Evolutionary conservation across 2,797 vertebrate genomes (phyloP).

Genomic region (Microctenopoma stevenorrisi): DNA sequence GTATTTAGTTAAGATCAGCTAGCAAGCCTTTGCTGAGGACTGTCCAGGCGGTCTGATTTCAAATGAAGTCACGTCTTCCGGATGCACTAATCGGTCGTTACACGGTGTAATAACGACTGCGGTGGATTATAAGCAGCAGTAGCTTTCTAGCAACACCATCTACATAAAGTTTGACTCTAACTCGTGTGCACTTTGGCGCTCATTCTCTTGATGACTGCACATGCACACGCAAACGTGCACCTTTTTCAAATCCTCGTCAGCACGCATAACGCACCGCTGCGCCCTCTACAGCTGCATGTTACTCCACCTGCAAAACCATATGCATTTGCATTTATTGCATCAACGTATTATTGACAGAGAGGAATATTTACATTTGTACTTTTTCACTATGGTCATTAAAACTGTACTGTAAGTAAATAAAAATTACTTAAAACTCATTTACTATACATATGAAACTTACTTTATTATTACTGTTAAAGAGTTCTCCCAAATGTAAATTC

Average conservation of each 20-base stretch:
- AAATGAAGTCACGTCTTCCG: conserved; percentile 19
- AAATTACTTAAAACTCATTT: no score
- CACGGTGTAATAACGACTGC: neutral
- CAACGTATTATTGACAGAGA: neutral
- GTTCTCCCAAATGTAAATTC: no score
- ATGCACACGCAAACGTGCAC: conserved; percentile 56
- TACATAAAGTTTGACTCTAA: conserved; percentile 21
- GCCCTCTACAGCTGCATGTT: conserved; percentile 41
- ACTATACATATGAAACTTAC: no score
- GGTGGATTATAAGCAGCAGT: rapidly evolving
- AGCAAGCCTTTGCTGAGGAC: neutral
- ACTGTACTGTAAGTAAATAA: no score
- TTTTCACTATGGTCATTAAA: neutral
- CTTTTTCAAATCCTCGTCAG: conserved; percentile 9
- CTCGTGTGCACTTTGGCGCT: conserved; percentile 59
- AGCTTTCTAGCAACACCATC: rapidly evolving
- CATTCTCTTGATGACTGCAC: conserved; percentile 39
- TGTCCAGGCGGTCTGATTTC: neutral
- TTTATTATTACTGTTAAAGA: no score
- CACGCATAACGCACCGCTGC: conserved; percentile 22
- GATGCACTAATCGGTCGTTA: conserved; percentile 4
- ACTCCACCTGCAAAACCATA: neutral
- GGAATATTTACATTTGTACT: neutral
- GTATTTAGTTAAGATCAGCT: neutral
- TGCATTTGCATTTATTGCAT: neutral